Base-by-base conservation (phyloP, 2,888 invertebrate genomes). In the Agelastica alni region DNA sequence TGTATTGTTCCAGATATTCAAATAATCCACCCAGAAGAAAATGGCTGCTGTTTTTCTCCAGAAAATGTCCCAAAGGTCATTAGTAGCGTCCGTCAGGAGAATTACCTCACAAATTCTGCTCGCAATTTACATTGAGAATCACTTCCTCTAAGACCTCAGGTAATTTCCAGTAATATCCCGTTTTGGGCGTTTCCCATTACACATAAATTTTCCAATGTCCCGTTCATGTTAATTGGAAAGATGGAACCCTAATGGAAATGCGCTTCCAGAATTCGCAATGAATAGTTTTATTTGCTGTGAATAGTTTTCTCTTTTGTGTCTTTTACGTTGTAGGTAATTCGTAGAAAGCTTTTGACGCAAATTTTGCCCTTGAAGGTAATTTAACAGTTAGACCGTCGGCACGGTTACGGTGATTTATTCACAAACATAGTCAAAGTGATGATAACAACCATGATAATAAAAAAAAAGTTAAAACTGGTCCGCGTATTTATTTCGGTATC, bases 121-220 rank as follows among this genome's bases (percentile, higher is more conserved):
- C 36, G 46, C 34, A 18, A 28, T 46, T 26, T 34, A 37, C 46
- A 46, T 46, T 26, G 46, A 46, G 39, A 53, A 53, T 48, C 45
- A 26, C 51, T 58, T 60, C 60, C 60, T 56, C 53, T 53, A 54
- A 58, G 60, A 53, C 58, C 58, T 60, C 60, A 56, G 60, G 60
- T 56, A 56, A 60, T 60, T 60, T 58, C 58, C 60, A 45, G 59
- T 53, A 61, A 62, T 65, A 60, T 65, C 63, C 62, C 43, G 41
- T 58, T 58, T 56, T 62, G 63, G 65, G 65, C 65, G 65, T 62
- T 51, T 39, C 62, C 54, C 55, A 59, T 64, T 62, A 58, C 43
- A 45, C 48, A 51, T 59, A 56, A 51, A 58, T 58, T 58, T 51
- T 45, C 48, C 28, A 36, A 34, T 55, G 52, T 52, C 48, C 51